Conservation (phyloP, 2,797 vertebrate genomes). For the Enoplosus armatus region DNA sequence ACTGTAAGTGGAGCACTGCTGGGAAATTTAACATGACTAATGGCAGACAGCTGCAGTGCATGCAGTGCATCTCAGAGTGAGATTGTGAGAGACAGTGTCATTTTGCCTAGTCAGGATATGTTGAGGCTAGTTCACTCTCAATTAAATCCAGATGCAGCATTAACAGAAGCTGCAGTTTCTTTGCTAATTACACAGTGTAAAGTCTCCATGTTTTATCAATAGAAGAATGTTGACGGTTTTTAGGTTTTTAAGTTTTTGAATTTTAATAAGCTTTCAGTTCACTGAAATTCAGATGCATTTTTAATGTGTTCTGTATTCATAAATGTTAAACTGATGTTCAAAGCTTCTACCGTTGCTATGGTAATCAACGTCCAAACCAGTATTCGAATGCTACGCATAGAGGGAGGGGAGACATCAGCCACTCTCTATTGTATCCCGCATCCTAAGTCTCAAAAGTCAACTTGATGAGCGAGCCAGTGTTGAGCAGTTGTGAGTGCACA, state of each 20-base stretch:
- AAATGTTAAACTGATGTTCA: slow-evolving; percentile 13
- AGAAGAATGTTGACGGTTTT: neutral
- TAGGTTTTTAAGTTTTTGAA: slow-evolving; percentile 34
- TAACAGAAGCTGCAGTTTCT: slow-evolving; percentile 4
- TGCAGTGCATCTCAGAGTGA: slow-evolving; percentile 30
- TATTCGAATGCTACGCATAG: no score
- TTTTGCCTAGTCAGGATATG: slow-evolving; percentile 50
- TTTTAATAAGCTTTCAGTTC: slow-evolving; percentile 19
- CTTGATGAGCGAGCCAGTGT: no score
- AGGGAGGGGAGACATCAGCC: no score
- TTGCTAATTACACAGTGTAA: neutral
- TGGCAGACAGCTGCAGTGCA: slow-evolving; percentile 59
- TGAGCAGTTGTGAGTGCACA: no score
- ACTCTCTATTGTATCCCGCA: no score
- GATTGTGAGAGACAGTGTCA: slow-evolving; percentile 20
- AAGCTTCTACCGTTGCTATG: no score
- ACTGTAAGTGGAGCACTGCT: slow-evolving; percentile 56
- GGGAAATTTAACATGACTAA: slow-evolving; percentile 69
- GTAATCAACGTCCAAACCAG: no score
- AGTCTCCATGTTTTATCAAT: neutral
- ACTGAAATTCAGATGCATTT: slow-evolving; percentile 21
- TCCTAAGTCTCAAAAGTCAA: no score
- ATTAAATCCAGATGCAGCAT: slow-evolving; percentile 24
- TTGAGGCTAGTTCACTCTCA: slow-evolving; percentile 12
- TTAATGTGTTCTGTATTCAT: slow-evolving; percentile 2